Conservation (phyloP, 2,797 vertebrate genomes). For the Hyperoplus lanceolatus region DNA sequence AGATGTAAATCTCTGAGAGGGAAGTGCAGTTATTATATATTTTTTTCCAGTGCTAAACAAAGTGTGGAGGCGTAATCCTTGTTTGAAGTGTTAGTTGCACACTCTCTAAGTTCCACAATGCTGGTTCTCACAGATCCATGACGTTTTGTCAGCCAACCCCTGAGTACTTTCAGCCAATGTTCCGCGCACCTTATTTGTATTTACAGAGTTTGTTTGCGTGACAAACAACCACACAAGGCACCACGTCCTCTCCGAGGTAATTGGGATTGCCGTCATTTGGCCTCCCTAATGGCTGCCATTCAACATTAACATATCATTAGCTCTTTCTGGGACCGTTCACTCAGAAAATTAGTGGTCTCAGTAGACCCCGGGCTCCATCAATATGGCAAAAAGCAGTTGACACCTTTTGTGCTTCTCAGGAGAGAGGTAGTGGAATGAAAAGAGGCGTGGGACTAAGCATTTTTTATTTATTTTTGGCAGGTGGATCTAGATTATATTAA, state of each 20-base stretch:
- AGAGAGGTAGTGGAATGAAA: constrained; percentile 39
- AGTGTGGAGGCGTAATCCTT: constrained; percentile 53
- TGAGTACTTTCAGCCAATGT: constrained; percentile 58
- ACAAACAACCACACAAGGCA: constrained; percentile 65
- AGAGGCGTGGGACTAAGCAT: constrained; percentile 41
- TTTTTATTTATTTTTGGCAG: constrained; percentile 6
- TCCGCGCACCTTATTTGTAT: constrained; percentile 70
- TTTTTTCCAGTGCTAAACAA: constrained; percentile 24
- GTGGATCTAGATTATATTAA: constrained; percentile 48
- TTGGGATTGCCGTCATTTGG: constrained; percentile 78
- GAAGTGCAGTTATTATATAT: not conserved
- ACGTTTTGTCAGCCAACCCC: constrained; percentile 73
- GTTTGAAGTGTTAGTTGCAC: constrained; percentile 26
- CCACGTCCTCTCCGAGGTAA: constrained; percentile 69
- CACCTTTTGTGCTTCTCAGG: constrained; percentile 58
- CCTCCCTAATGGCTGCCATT: constrained; percentile 77
- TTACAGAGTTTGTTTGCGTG: constrained; percentile 81
- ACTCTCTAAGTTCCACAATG: constrained; percentile 36
- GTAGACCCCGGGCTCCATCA: constrained; percentile 71
- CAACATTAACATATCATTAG: constrained; percentile 86
- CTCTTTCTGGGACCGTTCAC: constrained; percentile 80
- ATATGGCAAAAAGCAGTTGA: constrained; percentile 64
- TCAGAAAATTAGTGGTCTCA: constrained; percentile 84
- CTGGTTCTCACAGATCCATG: constrained; percentile 42
- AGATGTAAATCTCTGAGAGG: constrained; percentile 26